A percentile compares a stretch with the other conserved stretches of the same genome.
Conservation (phyloP, 2,113 vertebrate genomes). For the Trematomus loennbergii region DNA sequence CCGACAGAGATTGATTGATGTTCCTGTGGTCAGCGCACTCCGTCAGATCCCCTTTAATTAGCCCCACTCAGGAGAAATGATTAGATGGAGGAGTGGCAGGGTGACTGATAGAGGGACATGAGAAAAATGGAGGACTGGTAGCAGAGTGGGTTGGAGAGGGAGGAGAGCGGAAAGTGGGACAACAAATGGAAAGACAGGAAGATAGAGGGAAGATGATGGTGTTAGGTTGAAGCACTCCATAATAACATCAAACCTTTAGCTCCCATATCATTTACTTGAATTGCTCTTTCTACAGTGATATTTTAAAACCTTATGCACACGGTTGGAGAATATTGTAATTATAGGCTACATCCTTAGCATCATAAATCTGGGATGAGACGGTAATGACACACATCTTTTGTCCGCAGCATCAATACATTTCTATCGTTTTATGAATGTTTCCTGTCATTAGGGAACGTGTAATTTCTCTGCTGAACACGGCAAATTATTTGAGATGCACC, state of each 20-base stretch:
- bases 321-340: slow-evolving; percentile 11
- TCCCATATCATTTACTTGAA: slow-evolving; percentile 36
- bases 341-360: not conserved
- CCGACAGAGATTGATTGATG: slow-evolving; percentile 83
- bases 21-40: slow-evolving; percentile 75
- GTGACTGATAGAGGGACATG: slow-evolving; percentile 47
- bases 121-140: slow-evolving; percentile 27
- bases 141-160: slow-evolving; percentile 15
- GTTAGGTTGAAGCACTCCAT: slow-evolving; percentile 27
- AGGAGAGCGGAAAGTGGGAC: slow-evolving; percentile 1
- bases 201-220: slow-evolving; percentile 17
- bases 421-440: not conserved
- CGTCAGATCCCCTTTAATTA: slow-evolving; percentile 78
- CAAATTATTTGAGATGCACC: not conserved
- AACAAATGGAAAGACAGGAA: not conserved
- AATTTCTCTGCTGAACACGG: not conserved
- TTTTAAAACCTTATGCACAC: slow-evolving; percentile 15
- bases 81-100: slow-evolving; percentile 66
- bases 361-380: slow-evolving; percentile 8
- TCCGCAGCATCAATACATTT: not conserved
- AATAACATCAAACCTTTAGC: slow-evolving; percentile 36
- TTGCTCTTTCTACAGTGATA: slow-evolving; percentile 13
- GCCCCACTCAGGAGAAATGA: slow-evolving; percentile 70
- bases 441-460: not conserved
- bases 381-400: slow-evolving; percentile 8